These are phyloP conservation scores for Dolichopus griseipennis DNA, from an alignment of 2,888 invertebrate genomes.

Conservation along the genomic window DNA sequence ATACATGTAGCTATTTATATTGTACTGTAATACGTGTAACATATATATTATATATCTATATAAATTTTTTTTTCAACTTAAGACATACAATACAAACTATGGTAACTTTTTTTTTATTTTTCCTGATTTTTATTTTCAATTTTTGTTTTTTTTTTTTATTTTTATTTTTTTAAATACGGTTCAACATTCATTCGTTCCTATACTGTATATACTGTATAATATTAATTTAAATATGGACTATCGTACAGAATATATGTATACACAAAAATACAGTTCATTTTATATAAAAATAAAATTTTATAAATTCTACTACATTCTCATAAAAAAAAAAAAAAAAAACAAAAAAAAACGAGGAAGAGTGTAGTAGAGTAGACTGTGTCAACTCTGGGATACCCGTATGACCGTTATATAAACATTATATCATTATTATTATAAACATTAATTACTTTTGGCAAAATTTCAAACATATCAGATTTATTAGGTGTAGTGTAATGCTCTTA, in stretches of 20 bases:
- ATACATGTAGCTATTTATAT: not conserved
- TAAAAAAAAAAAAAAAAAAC: not conserved
- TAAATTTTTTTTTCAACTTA: not conserved
- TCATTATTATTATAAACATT: too few relatives aligned
- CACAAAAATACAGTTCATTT: not conserved
- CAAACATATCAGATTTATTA: too few relatives aligned
- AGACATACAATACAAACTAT: not conserved
- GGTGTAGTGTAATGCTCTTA: too few relatives aligned
- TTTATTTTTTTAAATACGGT: not conserved
- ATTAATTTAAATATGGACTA: not conserved
- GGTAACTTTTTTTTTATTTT: not conserved
- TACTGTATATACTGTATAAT: not conserved
- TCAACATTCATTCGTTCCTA: slow-evolving; percentile 1
- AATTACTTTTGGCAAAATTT: too few relatives aligned
- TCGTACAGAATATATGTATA: not conserved
- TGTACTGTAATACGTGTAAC: not conserved
- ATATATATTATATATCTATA: not conserved
- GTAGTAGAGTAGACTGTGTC: too few relatives aligned
- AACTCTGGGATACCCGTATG: too few relatives aligned
- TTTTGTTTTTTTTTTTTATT: not conserved
- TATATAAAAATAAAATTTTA: not conserved
- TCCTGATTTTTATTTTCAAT: not conserved
- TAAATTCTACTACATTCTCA: not conserved
- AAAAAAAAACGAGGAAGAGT: too few relatives aligned
- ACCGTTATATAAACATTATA: too few relatives aligned